Conservation (phyloP, 2,113 vertebrate genomes). For the Microcebus jonahi region DNA sequence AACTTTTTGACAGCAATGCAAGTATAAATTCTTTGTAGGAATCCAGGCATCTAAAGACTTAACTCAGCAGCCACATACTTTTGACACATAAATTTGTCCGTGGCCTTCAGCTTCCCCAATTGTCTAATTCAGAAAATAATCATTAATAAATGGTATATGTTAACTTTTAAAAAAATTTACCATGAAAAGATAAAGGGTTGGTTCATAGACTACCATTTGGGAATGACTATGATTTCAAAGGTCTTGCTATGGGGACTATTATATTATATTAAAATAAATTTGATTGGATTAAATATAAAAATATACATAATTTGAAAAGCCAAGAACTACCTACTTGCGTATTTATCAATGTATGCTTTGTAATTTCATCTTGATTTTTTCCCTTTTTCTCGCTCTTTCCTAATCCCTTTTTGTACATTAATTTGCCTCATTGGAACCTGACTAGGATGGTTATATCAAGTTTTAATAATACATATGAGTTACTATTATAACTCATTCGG, state of each 20-base stretch:
- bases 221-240: neutral
- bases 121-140: neutral
- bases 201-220: neutral
- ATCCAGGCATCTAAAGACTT: neutral
- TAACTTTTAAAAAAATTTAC: neutral
- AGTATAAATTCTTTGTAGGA: neutral
- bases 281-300: neutral
- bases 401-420: neutral
- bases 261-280: neutral
- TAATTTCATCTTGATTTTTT: neutral
- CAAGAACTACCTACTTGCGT: neutral
- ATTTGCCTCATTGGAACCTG: neutral
- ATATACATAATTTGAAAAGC: neutral
- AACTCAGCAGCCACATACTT: neutral
- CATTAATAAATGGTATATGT: neutral
- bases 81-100: neutral
- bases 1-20: neutral
- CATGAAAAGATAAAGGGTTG: neutral
- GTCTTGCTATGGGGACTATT: neutral
- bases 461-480: neutral
- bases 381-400: neutral
- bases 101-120: neutral
- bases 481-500: neutral
- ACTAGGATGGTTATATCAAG: neutral
- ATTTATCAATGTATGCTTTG: neutral